These are phyloP conservation scores for Gryon sp. DNA, from an alignment of 1,140 invertebrate species.

Conservation along the genomic window DNA sequence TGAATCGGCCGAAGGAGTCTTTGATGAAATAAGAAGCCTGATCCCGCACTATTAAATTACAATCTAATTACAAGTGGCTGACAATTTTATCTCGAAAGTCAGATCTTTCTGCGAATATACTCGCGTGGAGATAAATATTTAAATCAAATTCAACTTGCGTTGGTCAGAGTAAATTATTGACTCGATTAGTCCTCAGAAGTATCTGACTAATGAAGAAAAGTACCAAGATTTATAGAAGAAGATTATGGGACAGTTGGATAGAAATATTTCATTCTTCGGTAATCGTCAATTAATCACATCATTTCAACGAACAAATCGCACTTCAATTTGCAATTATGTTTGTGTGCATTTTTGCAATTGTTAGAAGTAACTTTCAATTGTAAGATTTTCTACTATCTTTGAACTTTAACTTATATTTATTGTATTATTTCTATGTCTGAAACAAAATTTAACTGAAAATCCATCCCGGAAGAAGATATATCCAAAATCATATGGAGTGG, in stretches of 20 bases:
- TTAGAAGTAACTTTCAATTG: too few relatives aligned
- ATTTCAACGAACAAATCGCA: too few relatives aligned
- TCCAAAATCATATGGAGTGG: too few relatives aligned
- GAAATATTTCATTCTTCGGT: too few relatives aligned
- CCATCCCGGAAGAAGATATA: too few relatives aligned
- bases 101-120: constrained; percentile 13
- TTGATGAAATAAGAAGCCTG: constrained; percentile 26
- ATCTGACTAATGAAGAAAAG: constrained; percentile 12
- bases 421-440: too few relatives aligned
- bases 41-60: constrained; percentile 39
- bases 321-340: too few relatives aligned
- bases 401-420: too few relatives aligned
- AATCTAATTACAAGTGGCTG: constrained; percentile 46
- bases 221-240: constrained; percentile 2
- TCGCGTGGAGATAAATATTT: constrained; percentile 22
- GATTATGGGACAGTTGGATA: not conserved
- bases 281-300: not conserved
- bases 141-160: constrained; percentile 26
- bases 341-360: too few relatives aligned
- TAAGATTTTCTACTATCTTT: too few relatives aligned
- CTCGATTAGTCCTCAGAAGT: constrained; percentile 13
- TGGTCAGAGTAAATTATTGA: constrained; percentile 28
- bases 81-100: constrained; percentile 27
- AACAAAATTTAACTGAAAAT: too few relatives aligned
- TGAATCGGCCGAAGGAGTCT: constrained; percentile 18